phyloP scores from a whole-genome alignment of 2,888 invertebrate genomes.

The Chrysolina americana region DNA sequence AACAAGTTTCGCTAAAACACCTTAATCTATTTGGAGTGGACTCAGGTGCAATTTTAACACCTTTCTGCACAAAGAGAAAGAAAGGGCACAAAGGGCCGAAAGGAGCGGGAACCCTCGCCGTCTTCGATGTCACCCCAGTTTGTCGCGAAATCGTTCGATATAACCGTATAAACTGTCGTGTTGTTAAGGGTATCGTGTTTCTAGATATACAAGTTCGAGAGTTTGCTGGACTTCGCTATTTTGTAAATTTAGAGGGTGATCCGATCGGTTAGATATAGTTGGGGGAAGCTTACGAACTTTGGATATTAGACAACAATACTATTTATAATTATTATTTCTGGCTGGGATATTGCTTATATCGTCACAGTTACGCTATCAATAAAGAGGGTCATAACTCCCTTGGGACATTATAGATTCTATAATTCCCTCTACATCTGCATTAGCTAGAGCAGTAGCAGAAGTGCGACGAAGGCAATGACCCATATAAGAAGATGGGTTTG shows the following conservation, averaged over 20 bases:
- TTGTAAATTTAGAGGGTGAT: constrained; percentile 5
- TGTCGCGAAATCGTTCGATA: constrained; percentile 57
- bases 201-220: constrained; percentile 44
- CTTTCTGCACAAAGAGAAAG: constrained; percentile 59
- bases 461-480: too few relatives aligned
- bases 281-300: too few relatives aligned
- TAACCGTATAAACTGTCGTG: constrained; percentile 62
- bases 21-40: constrained; percentile 68
- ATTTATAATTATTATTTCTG: too few relatives aligned
- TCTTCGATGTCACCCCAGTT: constrained; percentile 49
- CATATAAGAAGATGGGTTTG: too few relatives aligned
- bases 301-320: too few relatives aligned
- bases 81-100: constrained; percentile 39
- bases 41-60: constrained; percentile 68
- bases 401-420: too few relatives aligned
- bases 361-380: too few relatives aligned
- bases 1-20: constrained; percentile 59
- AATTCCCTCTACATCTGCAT: too few relatives aligned
- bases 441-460: too few relatives aligned
- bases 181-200: constrained; percentile 58
- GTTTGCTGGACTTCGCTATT: constrained; percentile 6
- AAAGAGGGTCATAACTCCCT: too few relatives aligned
- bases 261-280: not conserved
- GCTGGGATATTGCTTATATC: too few relatives aligned
- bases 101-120: constrained; percentile 48